A percentile compares a stretch with the other conserved stretches of the same genome.
These are phyloP conservation scores for Ectemnius continuus DNA, from an alignment of 2,888 invertebrate species.

Conservation along the genomic window DNA sequence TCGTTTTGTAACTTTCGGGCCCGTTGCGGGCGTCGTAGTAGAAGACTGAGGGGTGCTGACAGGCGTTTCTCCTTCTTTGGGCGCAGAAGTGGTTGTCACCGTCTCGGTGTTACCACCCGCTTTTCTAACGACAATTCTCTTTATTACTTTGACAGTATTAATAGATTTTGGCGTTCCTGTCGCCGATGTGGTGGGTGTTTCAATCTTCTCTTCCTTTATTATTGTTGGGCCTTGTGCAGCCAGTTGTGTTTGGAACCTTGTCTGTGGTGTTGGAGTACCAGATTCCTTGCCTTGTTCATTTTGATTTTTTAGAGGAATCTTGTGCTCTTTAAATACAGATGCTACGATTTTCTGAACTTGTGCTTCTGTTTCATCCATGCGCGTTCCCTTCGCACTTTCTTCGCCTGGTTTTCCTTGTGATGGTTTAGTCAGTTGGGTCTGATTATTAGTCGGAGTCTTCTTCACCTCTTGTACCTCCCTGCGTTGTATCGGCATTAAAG, in stretches of 20 bases:
- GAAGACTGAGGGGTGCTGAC: constrained; percentile 23
- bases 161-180: constrained; percentile 57
- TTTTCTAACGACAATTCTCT: constrained; percentile 74
- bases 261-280: constrained; percentile 29
- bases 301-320: constrained; percentile 73
- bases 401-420: constrained; percentile 52
- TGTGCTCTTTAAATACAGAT: constrained; percentile 75
- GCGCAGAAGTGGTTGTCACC: constrained; percentile 40
- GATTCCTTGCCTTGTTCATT: constrained; percentile 62
- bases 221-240: constrained; percentile 28
- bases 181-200: constrained; percentile 12
- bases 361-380: constrained; percentile 73
- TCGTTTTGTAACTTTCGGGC: constrained; percentile 70
- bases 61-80: constrained; percentile 56
- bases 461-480: constrained; percentile 63
- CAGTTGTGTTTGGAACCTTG: constrained; percentile 36
- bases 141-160: constrained; percentile 75
- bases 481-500: constrained; percentile 74
- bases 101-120: constrained; percentile 58
- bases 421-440: constrained; percentile 34
- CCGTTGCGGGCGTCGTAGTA: constrained; percentile 42
- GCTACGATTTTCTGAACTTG: constrained; percentile 77
- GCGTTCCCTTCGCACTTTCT: constrained; percentile 46
- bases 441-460: constrained; percentile 31
- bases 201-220: constrained; percentile 43